Conservation (phyloP, 2,797 vertebrate genomes). For the Thalassophryne amazonica region DNA sequence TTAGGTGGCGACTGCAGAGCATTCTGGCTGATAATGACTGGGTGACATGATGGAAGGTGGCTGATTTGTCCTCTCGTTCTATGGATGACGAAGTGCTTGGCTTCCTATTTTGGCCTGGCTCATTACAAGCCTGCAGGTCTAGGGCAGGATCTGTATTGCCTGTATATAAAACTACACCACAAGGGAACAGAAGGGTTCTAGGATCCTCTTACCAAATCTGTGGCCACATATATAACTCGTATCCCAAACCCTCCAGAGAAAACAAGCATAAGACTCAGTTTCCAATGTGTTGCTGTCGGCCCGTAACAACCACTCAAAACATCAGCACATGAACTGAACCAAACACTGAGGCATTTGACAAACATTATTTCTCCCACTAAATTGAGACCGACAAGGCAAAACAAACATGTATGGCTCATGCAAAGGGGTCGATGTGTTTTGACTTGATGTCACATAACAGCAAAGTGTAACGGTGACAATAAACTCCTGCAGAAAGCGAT, state of each 20-base stretch:
- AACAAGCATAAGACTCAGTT: conserved; percentile 54
- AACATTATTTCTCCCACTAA: conserved; percentile 62
- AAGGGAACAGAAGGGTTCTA: conserved; percentile 13
- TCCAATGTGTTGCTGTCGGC: conserved; percentile 31
- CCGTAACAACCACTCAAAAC: conserved; percentile 54
- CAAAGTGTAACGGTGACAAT: conserved; percentile 68
- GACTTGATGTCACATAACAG: conserved; percentile 71
- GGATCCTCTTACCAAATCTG: conserved; percentile 16
- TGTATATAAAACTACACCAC: conserved; percentile 4
- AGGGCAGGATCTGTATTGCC: conserved; percentile 23
- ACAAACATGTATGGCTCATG: conserved; percentile 49
- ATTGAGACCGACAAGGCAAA: conserved; percentile 68
- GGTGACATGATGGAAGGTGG: conserved; percentile 56
- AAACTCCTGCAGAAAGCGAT: conserved; percentile 56
- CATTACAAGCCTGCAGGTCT: conserved; percentile 14
- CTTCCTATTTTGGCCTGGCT: conserved; percentile 26
- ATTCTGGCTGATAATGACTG: conserved; percentile 51
- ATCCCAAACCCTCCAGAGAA: conserved; percentile 35
- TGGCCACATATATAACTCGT: conserved; percentile 13
- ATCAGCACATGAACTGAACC: conserved; percentile 25
- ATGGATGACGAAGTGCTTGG: conserved; percentile 46
- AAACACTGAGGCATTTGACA: conserved; percentile 52
- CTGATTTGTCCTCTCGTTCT: conserved; percentile 21
- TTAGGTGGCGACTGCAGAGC: conserved; percentile 36
- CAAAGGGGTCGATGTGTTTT: conserved; percentile 58